Evolutionary conservation across 2,888 invertebrate species (phyloP).

Genomic region (Brachyopa scutellaris): DNA sequence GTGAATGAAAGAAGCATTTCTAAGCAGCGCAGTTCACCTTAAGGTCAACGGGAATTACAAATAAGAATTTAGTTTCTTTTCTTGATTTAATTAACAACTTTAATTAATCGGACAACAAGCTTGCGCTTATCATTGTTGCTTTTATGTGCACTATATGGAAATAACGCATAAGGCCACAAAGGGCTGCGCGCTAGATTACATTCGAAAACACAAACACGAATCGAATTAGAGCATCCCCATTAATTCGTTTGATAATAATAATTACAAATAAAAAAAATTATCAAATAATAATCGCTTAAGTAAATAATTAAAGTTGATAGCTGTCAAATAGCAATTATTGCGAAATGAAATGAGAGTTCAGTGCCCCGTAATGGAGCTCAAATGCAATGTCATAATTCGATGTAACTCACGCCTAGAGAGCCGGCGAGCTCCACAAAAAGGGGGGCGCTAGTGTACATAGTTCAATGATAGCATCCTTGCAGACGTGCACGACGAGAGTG

Average conservation of each 20-base stretch:
- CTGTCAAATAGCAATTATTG: constrained; percentile 55
- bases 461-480: constrained; percentile 26
- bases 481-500: background rate
- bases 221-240: constrained; percentile 51
- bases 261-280: background rate
- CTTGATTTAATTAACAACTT: constrained; percentile 48
- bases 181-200: constrained; percentile 23
- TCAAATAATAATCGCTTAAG: background rate
- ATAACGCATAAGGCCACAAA: constrained; percentile 9
- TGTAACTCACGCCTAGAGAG: constrained; percentile 13
- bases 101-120: constrained; percentile 44
- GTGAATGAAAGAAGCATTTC: no score
- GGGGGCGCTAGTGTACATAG: background rate
- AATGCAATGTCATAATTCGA: constrained; percentile 43
- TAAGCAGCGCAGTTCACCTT: constrained; percentile 5
- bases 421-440: background rate
- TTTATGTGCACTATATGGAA: constrained; percentile 3
- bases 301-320: background rate
- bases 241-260: constrained; percentile 39
- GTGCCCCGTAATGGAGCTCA: background rate
- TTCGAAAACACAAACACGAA: constrained; percentile 18
- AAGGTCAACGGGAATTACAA: constrained; percentile 14
- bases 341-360: constrained; percentile 32
- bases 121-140: constrained; percentile 41
- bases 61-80: constrained; percentile 11